These are phyloP conservation scores for Brachyalestes nurse DNA, from an alignment of 2,797 vertebrate genomes.

Conservation along the genomic window DNA sequence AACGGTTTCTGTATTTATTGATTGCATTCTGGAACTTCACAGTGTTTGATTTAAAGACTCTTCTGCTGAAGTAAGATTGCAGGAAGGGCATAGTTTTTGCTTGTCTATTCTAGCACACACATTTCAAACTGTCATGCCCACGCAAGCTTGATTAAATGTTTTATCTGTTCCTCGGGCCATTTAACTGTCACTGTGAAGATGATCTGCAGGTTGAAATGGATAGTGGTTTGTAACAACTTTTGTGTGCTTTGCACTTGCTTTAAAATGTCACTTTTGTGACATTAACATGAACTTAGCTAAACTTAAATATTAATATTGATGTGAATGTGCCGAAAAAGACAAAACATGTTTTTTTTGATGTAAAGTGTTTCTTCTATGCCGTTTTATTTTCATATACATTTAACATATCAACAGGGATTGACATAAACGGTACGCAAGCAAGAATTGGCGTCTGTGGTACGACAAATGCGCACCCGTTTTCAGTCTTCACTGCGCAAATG, in stretches of 20 bases:
- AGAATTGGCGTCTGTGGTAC: no score
- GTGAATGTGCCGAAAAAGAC: no score
- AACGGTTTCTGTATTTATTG: background rate
- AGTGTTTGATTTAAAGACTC: background rate
- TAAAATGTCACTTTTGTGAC: background rate
- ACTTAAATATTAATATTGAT: no score
- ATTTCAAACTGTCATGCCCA: constrained; percentile 41
- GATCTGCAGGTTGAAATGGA: background rate
- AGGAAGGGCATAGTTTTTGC: constrained; percentile 1
- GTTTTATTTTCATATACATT: no score
- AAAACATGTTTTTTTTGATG: no score
- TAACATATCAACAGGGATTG: no score
- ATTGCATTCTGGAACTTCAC: background rate
- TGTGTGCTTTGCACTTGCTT: background rate
- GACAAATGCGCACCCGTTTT: no score
- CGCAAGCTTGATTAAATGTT: constrained; percentile 44
- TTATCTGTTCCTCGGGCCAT: constrained; percentile 16
- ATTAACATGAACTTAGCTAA: no score
- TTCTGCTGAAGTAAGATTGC: constrained; percentile 19
- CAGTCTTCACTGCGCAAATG: no score
- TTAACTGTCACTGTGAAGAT: background rate
- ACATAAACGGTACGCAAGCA: no score
- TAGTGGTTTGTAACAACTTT: background rate
- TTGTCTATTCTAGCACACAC: constrained; percentile 34
- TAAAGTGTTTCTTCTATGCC: no score